Evolutionary conservation across 2,888 invertebrate genomes (phyloP).

Genomic region (Sesia apiformis): DNA sequence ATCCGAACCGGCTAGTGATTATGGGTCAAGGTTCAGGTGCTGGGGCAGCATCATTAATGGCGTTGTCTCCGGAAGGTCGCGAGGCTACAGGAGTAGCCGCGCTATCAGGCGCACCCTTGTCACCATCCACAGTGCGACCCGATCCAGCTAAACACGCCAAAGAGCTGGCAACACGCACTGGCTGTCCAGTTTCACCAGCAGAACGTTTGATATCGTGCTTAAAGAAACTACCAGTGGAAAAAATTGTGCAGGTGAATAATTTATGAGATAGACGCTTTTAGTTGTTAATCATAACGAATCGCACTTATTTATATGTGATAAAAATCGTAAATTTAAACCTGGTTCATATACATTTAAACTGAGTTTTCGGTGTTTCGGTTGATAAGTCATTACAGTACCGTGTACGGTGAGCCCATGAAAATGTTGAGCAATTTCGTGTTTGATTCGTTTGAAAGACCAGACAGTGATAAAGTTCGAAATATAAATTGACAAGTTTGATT

Average conservation of each 20-base stretch:
- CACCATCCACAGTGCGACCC: conserved; percentile 80
- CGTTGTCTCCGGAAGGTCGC: conserved; percentile 78
- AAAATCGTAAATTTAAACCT: neutral
- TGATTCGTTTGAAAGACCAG: no score
- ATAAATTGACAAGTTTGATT: no score
- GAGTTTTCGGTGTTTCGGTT: no score
- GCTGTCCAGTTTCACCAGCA: conserved; percentile 74
- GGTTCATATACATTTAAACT: neutral
- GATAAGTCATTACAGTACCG: no score
- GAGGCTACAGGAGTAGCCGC: conserved; percentile 79
- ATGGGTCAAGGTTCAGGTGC: conserved; percentile 88
- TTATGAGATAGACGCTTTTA: neutral
- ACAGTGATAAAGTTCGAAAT: no score
- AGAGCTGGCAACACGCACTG: conserved; percentile 76
- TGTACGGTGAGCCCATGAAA: no score
- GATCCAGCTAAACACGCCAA: conserved; percentile 76
- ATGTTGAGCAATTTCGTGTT: no score
- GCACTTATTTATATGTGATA: neutral
- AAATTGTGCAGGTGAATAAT: conserved; percentile 43
- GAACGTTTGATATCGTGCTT: conserved; percentile 80
- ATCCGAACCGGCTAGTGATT: conserved; percentile 80
- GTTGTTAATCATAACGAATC: no score
- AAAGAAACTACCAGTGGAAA: conserved; percentile 63
- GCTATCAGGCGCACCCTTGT: conserved; percentile 83
- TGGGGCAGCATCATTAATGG: conserved; percentile 80